Evolutionary conservation across 2,113 vertebrate species (phyloP).

Genomic region (Nyctereutes procyonoides): DNA sequence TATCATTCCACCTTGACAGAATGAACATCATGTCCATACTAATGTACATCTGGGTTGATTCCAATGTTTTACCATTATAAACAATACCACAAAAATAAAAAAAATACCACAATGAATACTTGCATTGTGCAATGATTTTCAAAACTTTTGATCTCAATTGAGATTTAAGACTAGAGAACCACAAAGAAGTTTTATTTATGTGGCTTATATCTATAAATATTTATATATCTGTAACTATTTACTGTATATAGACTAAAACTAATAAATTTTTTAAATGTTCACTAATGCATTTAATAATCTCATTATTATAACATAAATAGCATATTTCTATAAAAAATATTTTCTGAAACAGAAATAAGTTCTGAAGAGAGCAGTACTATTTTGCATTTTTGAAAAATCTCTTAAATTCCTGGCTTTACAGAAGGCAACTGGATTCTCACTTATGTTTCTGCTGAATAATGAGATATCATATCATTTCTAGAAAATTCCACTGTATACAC

Average conservation of each 20-base stretch:
- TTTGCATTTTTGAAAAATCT: not conserved
- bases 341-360: constrained; percentile 15
- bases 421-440: not conserved
- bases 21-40: not conserved
- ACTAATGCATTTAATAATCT: not conserved
- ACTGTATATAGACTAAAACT: not conserved
- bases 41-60: not conserved
- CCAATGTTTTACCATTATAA: not conserved
- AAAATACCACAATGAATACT: not conserved
- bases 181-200: not conserved
- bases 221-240: not conserved
- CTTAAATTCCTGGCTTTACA: not conserved
- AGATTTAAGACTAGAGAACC: not conserved
- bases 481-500: not conserved
- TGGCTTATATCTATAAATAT: not conserved
- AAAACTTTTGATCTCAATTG: not conserved
- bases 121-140: not conserved
- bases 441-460: not conserved
- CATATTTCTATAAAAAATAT: not conserved
- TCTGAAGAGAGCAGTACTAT: not conserved
- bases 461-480: not conserved
- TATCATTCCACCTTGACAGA: not conserved
- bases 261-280: not conserved
- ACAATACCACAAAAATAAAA: not conserved
- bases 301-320: not conserved